Evolutionary conservation across 2,888 invertebrate species (phyloP).

Genomic region (Ceriagrion tenellum): DNA sequence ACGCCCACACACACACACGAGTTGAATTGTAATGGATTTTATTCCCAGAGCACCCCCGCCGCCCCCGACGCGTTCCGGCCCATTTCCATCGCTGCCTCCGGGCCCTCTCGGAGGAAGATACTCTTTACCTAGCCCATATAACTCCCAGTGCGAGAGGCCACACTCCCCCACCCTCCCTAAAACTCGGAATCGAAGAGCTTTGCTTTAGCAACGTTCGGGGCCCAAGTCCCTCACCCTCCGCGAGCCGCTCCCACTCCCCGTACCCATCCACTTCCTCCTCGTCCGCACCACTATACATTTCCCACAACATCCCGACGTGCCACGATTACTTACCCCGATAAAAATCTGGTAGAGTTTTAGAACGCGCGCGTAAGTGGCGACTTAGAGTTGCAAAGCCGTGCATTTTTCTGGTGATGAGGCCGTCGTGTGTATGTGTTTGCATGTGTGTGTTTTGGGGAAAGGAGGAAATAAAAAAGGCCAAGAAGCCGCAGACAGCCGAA

Average conservation of each 20-base stretch:
- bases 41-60: not conserved
- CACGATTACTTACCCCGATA: conserved; percentile 34
- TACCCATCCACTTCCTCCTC: not conserved
- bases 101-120: not conserved
- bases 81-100: not conserved
- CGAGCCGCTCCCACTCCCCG: not conserved
- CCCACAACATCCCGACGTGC: not conserved
- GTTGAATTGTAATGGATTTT: not conserved
- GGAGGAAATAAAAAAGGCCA: not conserved
- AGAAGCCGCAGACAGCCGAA: conserved; percentile 53
- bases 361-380: conserved; percentile 52
- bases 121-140: conserved; percentile 17
- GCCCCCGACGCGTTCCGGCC: not conserved
- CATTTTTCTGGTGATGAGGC: conserved; percentile 51
- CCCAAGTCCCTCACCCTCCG: not conserved
- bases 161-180: not conserved
- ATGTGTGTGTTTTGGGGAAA: too few species aligned
- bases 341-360: conserved; percentile 31
- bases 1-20: too few species aligned
- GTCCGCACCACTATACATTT: conserved; percentile 10
- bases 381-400: conserved; percentile 61
- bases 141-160: not conserved
- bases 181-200: not conserved
- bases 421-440: not conserved
- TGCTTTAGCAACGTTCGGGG: not conserved